phyloP scores from a whole-genome alignment of 2,888 invertebrate species.

The Scaptomyza flava region DNA sequence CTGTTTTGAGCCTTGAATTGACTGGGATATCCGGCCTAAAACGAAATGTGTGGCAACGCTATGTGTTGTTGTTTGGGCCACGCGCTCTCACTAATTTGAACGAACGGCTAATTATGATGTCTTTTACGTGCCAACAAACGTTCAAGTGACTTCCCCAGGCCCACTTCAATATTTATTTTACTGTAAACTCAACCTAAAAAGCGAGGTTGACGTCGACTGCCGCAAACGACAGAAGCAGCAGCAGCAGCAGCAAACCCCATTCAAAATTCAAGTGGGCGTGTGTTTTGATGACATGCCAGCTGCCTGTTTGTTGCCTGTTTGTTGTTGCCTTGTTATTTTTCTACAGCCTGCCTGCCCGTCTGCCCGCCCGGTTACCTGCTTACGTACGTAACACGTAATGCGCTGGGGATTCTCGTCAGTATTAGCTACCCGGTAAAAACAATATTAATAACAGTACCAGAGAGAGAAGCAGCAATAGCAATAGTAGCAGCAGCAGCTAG shows the following conservation, averaged over 20 bases:
- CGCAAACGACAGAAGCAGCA: conserved; percentile 25
- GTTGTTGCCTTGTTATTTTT: conserved; percentile 11
- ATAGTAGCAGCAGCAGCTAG: conserved; percentile 18
- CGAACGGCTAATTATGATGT: conserved; percentile 75
- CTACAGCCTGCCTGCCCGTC: conserved; percentile 3
- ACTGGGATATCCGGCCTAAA: conserved; percentile 11
- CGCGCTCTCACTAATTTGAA: conserved; percentile 57
- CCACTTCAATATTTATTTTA: conserved; percentile 78
- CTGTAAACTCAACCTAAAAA: conserved; percentile 74
- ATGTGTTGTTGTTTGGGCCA: conserved; percentile 1
- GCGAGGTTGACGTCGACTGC: conserved; percentile 31
- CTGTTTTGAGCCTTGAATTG: conserved; percentile 27
- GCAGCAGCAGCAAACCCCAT: conserved; percentile 40
- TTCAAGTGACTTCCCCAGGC: conserved; percentile 69
- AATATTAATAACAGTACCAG: conserved; percentile 79
- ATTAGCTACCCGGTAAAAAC: conserved; percentile 78
- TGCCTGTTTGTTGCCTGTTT: conserved; percentile 10
- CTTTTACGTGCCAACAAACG: conserved; percentile 77
- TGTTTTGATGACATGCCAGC: conserved; percentile 75
- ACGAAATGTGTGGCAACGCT: conserved; percentile 31
- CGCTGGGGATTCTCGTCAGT: conserved; percentile 78
- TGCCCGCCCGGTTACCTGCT: conserved; percentile 37
- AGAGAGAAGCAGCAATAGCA: conserved; percentile 33
- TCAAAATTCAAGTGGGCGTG: conserved; percentile 79
- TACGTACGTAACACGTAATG: conserved; percentile 78